Base-by-base conservation (phyloP, 2,888 invertebrate genomes). In the Myopa tessellatipennis region DNA sequence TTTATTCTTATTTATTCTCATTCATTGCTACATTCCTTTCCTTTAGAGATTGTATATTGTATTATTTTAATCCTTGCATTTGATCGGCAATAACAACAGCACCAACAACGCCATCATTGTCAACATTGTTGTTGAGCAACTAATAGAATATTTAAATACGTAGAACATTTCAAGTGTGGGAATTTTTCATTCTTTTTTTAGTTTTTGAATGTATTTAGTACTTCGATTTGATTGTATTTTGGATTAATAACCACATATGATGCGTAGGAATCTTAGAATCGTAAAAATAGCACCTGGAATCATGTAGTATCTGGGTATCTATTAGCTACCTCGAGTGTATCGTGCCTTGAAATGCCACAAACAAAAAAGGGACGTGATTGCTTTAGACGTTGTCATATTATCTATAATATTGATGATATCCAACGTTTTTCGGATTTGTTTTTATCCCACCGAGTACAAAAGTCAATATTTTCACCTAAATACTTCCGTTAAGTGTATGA, bases 91-190 rank as follows among this genome's bases (percentile, higher is more conserved):
- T 26, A 26, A 52, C 14, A 8, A 52, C 52, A 52, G 52, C 52
- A 52, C 1, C 52, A 52, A 52, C 8, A 52, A 52, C 8, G 1
- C 58, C 10, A n/a, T n/a, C n/a, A 4, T 58, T 12, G 61, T 4
- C 58, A 63, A 18, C 10, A 8, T 34, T 34, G 18, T 50, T 50
- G 50, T 55, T n/a, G 45, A 45, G 55, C 55, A 14, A n/a, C 55
- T n/a, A n/a, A 55, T 16, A 16, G 10, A n/a, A 55, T 55, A 40
- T 40, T 68, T 5, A 45, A 45, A 45, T 45, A 45, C 7, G 10
- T 10, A 10, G 40, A 55, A 58, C 34, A 36, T 52, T 70, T 70
- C 52, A 50, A 69, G 71, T 71, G 71, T 71, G 71, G 55, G 71
- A 71, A 71, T 38, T 58, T 71, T 26, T 10, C 36, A 12, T 5